Base-by-base conservation (phyloP, 2,113 vertebrate species). In the Pseudorasbora parva region DNA sequence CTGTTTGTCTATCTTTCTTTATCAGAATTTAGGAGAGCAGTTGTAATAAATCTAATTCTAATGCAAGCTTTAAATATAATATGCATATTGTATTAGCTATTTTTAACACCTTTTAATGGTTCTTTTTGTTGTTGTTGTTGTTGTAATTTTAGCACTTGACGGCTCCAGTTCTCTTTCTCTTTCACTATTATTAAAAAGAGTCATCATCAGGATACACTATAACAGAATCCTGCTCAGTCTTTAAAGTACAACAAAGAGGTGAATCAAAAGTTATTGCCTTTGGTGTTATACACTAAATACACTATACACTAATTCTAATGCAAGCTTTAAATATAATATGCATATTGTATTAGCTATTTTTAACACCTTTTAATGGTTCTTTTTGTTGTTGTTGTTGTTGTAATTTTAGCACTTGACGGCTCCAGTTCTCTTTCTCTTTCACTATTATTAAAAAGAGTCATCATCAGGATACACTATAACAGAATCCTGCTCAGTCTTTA, bases 151-250 rank as follows among this genome's bases (percentile, higher is more conserved):
- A 11, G n/a, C 3, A 11, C n/a, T 72, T 25, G 41, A 72, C 41
- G 25, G 37, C n/a, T 41, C n/a, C 69, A 47, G 11, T 71, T 41
- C 41, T n/a, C 68, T 71, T 71, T 45, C 1, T 6, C 21, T 72
- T 41, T 69, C 33, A 68, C 30, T 68, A 0, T 71, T 37, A 71
- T 45, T 71, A 7, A 37, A 68, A 37, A 68, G 37, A 23, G 10
- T 71, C 0, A 3, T 71, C 0, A 3, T 10, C 68, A 12, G 41
- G 41, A 72, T 14, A 25, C 23, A 45, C 41, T 71, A 45, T 4
- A 45, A n/a, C 21, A 72, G n/a, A 72, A 45, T 25, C 68, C n/a
- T 45, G 41, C 68, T 23, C 68, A 15, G 68, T 72, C 68, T 47
- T 12, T 45, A 23, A 72, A 72, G 12, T 72, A 23, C 23, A 66